A percentile compares a stretch with the other conserved stretches of the same genome.
These are phyloP conservation scores for Ophioninae sp. DNA, from an alignment of 2,888 invertebrate species.

Conservation along the genomic window DNA sequence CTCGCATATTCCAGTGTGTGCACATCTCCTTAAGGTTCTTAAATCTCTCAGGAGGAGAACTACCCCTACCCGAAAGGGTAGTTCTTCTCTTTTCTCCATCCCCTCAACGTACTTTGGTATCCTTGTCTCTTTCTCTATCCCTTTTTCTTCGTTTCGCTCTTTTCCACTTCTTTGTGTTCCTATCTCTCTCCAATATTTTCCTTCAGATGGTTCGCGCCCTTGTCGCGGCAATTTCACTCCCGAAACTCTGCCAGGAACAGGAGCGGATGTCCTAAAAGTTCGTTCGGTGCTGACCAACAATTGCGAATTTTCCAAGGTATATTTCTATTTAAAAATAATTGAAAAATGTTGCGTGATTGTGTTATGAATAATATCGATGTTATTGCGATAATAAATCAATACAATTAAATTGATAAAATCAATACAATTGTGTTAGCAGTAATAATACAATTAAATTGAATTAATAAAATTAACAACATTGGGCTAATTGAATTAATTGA, in stretches of 20 bases:
- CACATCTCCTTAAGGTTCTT: slow-evolving; percentile 21
- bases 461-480: no score
- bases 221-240: slow-evolving; percentile 27
- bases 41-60: neutral
- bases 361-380: no score
- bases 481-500: no score
- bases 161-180: neutral
- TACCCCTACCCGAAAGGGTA: neutral
- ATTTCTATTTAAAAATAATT: no score
- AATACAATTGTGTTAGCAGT: no score
- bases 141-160: neutral
- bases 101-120: neutral
- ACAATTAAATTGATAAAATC: no score
- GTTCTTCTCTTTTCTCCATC: neutral
- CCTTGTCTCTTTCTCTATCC: neutral
- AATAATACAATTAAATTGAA: no score
- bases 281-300: no score
- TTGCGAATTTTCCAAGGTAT: no score
- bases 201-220: neutral
- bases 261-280: no score
- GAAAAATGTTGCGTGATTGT: no score
- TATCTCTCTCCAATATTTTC: neutral
- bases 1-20: slow-evolving; percentile 4
- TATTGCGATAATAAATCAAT: no score
- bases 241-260: slow-evolving; percentile 20